Evolutionary conservation across 2,888 invertebrate species (phyloP).

Genomic region (Heliothis peltigera): DNA sequence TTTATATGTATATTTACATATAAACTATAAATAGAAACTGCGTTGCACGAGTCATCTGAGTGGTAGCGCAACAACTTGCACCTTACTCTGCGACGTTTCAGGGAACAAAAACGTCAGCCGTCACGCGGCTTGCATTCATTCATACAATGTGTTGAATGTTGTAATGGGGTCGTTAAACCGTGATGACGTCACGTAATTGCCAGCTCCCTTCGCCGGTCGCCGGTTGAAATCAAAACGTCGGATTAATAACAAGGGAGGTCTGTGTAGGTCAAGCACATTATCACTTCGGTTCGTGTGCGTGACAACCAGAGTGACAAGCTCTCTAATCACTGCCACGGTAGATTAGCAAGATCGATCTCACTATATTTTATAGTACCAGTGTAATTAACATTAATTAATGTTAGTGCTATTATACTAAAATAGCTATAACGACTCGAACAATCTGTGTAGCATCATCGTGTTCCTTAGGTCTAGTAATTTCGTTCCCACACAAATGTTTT

Average conservation of each 20-base stretch:
- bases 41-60: constrained; percentile 29
- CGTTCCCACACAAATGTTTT: constrained; percentile 39
- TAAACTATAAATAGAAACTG: constrained; percentile 30
- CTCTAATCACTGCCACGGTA: constrained; percentile 47
- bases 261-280: constrained; percentile 88
- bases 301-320: constrained; percentile 52
- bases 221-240: constrained; percentile 88
- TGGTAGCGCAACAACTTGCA: constrained; percentile 59
- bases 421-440: constrained; percentile 1
- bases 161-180: constrained; percentile 90
- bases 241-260: constrained; percentile 89
- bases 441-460: constrained; percentile 12
- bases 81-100: constrained; percentile 70
- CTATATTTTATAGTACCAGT: constrained; percentile 10
- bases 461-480: constrained; percentile 38
- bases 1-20: too few relatives aligned
- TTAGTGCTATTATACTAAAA: constrained; percentile 14
- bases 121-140: constrained; percentile 88
- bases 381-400: constrained; percentile 28
- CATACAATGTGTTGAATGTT: constrained; percentile 88
- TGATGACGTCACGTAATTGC: constrained; percentile 89
- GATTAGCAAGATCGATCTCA: constrained; percentile 29
- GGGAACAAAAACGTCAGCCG: constrained; percentile 84
- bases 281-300: constrained; percentile 69
- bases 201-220: constrained; percentile 86